phyloP scores from a whole-genome alignment of 2,113 vertebrate species.

The Campylorhamphus procurvoides region DNA sequence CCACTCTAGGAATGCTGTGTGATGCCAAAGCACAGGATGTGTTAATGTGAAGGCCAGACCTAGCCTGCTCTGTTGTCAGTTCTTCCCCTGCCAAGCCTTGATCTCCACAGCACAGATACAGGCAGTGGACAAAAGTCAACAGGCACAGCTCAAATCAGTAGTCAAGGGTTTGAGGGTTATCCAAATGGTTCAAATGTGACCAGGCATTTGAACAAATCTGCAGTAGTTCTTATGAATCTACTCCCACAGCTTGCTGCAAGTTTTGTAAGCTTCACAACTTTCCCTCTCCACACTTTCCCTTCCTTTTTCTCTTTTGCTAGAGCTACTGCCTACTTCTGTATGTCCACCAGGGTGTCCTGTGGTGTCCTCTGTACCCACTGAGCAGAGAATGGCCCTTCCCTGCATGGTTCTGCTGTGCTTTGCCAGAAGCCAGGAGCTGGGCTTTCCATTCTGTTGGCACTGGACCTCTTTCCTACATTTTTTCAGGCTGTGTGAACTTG shows the following conservation, averaged over 20 bases:
- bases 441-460: rapidly evolving
- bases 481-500: neutral
- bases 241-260: rapidly evolving
- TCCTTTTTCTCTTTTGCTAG: neutral
- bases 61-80: neutral
- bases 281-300: neutral
- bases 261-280: neutral
- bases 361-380: neutral
- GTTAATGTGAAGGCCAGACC: neutral
- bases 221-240: neutral
- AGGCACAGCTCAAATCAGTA: neutral
- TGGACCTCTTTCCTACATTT: neutral
- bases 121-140: neutral
- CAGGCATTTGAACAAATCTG: neutral
- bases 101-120: neutral
- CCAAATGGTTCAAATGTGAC: neutral
- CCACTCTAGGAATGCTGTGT: neutral
- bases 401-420: rapidly evolving
- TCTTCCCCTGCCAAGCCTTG: neutral
- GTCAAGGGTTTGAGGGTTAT: neutral
- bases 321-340: neutral
- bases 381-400: neutral
- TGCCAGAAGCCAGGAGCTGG: neutral
- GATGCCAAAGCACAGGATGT: neutral
- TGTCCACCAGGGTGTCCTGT: neutral